Percentiles rank a stretch among this genome's conserved stretches.
phyloP scores from a whole-genome alignment of 2,113 vertebrate species.

The Dasyprocta punctata region DNA sequence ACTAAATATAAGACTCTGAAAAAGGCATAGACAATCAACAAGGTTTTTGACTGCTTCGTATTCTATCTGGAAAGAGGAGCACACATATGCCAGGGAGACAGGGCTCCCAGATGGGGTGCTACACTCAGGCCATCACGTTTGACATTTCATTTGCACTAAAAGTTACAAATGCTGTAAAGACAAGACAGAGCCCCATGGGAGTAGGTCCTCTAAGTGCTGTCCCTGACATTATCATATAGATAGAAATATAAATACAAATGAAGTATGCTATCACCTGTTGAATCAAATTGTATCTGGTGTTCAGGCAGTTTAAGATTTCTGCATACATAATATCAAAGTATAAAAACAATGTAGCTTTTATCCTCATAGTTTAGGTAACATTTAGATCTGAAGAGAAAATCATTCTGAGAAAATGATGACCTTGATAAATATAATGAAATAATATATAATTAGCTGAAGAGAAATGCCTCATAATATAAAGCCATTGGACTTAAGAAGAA shows the following conservation, averaged over 20 bases:
- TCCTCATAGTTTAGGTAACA: neutral
- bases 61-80: neutral
- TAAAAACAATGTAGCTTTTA: constrained; percentile 21
- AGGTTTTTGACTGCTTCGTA: constrained; percentile 10
- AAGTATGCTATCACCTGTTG: constrained; percentile 46
- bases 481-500: neutral
- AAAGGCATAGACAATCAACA: neutral
- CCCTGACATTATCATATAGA: constrained; percentile 64
- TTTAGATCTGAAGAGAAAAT: constrained; percentile 57
- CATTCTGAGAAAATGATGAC: neutral
- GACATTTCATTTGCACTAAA: constrained; percentile 78
- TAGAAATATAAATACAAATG: constrained; percentile 71
- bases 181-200: constrained; percentile 34
- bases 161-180: constrained; percentile 66
- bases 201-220: constrained; percentile 15
- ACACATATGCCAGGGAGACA: neutral
- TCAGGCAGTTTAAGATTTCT: constrained; percentile 65
- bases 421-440: constrained; percentile 8
- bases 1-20: constrained; percentile 23
- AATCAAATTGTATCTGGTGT: constrained; percentile 69
- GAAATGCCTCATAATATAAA: neutral
- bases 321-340: constrained; percentile 57
- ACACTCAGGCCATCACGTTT: neutral
- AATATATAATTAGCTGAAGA: neutral
- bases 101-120: neutral